These are phyloP conservation scores for Entomobrya proxima DNA, from an alignment of 2,888 invertebrate genomes.

Conservation along the genomic window DNA sequence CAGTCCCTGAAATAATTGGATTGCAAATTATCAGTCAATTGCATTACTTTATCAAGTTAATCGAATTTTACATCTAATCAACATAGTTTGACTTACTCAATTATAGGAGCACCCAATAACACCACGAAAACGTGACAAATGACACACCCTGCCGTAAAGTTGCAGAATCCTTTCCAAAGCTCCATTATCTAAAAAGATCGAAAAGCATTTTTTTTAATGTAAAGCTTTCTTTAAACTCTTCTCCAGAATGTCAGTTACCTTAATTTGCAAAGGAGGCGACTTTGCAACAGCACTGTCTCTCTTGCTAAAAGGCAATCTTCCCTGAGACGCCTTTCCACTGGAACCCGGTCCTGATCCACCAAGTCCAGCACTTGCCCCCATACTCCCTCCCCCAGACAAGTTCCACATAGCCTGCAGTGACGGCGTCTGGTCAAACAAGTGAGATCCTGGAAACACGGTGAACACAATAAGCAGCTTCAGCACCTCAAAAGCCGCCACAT, in stretches of 20 bases:
- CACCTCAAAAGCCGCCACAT: constrained; percentile 58
- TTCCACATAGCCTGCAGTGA: constrained; percentile 18
- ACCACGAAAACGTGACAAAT: constrained; percentile 71
- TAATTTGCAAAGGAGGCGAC: constrained; percentile 23
- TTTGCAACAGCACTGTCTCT: constrained; percentile 40
- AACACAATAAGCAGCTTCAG: constrained; percentile 67
- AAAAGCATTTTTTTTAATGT: not conserved
- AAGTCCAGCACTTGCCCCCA: not conserved
- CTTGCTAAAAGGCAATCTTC: constrained; percentile 62
- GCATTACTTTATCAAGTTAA: no score
- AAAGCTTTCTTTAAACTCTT: not conserved
- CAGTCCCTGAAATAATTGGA: constrained; percentile 64
- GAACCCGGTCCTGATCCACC: not conserved
- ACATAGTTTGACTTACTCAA: constrained; percentile 61
- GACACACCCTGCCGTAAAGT: constrained; percentile 60
- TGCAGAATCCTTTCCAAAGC: constrained; percentile 62
- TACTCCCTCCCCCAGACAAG: not conserved
- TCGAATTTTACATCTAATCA: not conserved
- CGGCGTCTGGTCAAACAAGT: constrained; percentile 57
- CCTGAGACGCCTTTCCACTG: not conserved
- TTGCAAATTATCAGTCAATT: not conserved
- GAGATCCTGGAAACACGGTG: constrained; percentile 57
- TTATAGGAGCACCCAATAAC: constrained; percentile 73
- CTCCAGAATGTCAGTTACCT: constrained; percentile 24
- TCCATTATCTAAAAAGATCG: constrained; percentile 58